A percentile compares a stretch with the other conserved stretches of the same genome.
These are phyloP conservation scores for Orchestia grillus DNA, from an alignment of 1,140 invertebrate genomes.

Conservation along the genomic window DNA sequence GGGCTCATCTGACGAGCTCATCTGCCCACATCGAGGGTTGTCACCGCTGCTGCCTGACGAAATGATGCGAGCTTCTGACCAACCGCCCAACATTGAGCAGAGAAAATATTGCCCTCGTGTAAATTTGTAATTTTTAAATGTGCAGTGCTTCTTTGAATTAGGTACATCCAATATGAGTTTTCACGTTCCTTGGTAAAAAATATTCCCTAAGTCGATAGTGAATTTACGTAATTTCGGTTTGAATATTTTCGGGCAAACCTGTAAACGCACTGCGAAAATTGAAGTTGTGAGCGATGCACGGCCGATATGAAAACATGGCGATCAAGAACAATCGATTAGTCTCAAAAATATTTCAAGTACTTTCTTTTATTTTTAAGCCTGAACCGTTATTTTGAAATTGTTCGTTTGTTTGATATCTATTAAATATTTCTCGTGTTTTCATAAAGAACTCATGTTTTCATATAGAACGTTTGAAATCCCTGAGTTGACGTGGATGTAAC, in stretches of 20 bases:
- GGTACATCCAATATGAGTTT: neutral
- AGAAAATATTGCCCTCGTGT: neutral
- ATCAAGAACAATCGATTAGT: too few species aligned
- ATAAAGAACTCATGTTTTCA: too few species aligned
- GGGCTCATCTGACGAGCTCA: too few species aligned
- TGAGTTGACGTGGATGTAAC: neutral
- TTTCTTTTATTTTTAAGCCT: too few species aligned
- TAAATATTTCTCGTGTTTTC: too few species aligned
- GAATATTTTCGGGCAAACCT: too few species aligned
- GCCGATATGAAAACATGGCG: too few species aligned
- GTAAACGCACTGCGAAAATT: neutral
- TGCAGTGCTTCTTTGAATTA: neutral
- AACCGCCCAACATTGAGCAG: neutral
- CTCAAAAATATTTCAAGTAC: too few species aligned
- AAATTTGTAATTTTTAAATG: neutral
- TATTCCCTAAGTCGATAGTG: neutral
- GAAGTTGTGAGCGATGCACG: neutral
- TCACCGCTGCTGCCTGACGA: too few species aligned
- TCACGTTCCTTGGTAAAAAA: neutral
- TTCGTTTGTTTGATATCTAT: neutral
- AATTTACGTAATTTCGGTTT: neutral
- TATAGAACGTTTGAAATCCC: neutral
- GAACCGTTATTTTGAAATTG: too few species aligned
- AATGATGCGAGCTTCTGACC: neutral
- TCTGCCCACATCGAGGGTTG: too few species aligned